Conservation (phyloP, 1,140 invertebrate species). For the Drosophila rufa region DNA sequence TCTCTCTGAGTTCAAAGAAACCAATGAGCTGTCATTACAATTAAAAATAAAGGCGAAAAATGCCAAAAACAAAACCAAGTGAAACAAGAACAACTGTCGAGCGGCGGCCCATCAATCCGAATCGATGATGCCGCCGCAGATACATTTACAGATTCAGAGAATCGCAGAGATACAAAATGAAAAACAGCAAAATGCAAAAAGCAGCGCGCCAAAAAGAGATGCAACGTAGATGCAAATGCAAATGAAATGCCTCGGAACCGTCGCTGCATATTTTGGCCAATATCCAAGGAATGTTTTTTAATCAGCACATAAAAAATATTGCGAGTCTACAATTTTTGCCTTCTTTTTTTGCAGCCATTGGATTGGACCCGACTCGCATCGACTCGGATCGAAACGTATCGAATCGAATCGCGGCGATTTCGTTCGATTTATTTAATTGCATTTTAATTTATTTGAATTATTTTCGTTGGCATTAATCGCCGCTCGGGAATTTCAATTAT, state of each 20-base stretch:
- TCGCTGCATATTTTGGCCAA: conserved; percentile 83
- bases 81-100: conserved; percentile 78
- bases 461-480: conserved; percentile 79
- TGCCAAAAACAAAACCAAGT: conserved; percentile 51
- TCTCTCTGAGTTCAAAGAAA: conserved; percentile 64
- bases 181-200: conserved; percentile 30
- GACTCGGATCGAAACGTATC: conserved; percentile 32
- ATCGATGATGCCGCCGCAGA: conserved; percentile 70
- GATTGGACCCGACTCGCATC: conserved; percentile 18
- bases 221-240: conserved; percentile 65
- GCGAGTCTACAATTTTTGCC: conserved; percentile 76
- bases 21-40: conserved; percentile 84
- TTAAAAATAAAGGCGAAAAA: conserved; percentile 70
- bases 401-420: conserved; percentile 42
- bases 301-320: conserved; percentile 84
- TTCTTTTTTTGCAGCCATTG: conserved; percentile 11
- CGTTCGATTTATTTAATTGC: conserved; percentile 84
- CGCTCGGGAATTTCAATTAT: conserved; percentile 78
- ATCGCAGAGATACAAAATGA: conserved; percentile 26
- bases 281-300: conserved; percentile 85
- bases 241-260: conserved; percentile 67
- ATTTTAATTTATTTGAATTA: conserved; percentile 84
- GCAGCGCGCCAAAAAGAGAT: conserved; percentile 29
- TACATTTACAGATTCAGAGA: conserved; percentile 38
- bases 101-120: conserved; percentile 69